Base-by-base conservation (phyloP, 2,113 vertebrate species). In the Promerops cafer region DNA sequence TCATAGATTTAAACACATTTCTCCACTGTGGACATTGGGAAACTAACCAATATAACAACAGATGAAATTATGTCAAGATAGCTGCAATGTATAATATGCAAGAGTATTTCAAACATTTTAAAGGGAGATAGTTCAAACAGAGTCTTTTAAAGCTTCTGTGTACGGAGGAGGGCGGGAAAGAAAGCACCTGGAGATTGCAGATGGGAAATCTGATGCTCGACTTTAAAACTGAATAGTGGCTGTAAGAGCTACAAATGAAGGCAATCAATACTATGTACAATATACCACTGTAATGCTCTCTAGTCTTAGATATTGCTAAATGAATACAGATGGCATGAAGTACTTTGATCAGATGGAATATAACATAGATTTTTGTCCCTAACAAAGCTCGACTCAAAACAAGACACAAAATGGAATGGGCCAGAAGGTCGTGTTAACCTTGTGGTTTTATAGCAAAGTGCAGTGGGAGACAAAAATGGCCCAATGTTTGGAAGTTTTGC, bases 391-490 rank as follows among this genome's bases (percentile, higher is more conserved):
- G 7, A 86, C 85, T 93, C 88, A 80, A 97, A 94, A 89, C 74
- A 96, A 97, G 96, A 93, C 70, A 80, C 82, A 81, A 95, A 98
- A 94, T 96, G 96, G 76, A 94, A 88, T 71, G 87, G 97, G 96
- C 96, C 95, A 96, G 97, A 97, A 98, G 98, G 98, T 98, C 98
- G 21, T 94, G 96, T 98, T 98, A 98, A 98, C 98, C 98, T 98
- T 98, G 98, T 98, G 98, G 98, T 98, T 98, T 98, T 94, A 93
- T 72, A 97, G 97, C 96, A 98, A 97, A 98, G 98, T 98, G 98
- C 97, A 95, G 77, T 95, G 96, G 97, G 98, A 98, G 97, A 97
- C 94, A 97, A 97, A 97, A 98, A 93, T 71, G 97, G 97, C 92
- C 96, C 97, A 93, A 94, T 97, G 97, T 97, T 98, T 98, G 87